These are phyloP conservation scores for Coryphaenoides rupestris DNA, from an alignment of 2,113 vertebrate species.

Conservation along the genomic window DNA sequence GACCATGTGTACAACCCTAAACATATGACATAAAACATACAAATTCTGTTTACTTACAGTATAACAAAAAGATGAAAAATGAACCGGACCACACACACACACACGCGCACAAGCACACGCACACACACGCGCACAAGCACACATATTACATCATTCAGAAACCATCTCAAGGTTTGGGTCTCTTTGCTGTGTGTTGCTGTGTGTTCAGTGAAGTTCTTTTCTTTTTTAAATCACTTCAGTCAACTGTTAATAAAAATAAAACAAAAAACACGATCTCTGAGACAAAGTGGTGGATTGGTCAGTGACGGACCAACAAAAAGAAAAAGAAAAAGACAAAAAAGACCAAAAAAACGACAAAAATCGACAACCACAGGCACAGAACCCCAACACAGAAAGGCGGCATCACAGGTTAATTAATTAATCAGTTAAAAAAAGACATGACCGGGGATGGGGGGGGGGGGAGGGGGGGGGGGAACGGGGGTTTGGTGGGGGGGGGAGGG, in stretches of 20 bases:
- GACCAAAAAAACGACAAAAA: slow-evolving; percentile 24
- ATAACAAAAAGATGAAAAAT: slow-evolving; percentile 41
- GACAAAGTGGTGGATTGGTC: not conserved
- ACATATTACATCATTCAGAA: slow-evolving; percentile 24
- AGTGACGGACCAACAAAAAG: not conserved
- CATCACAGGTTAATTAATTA: slow-evolving; percentile 54
- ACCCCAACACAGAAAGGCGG: slow-evolving; percentile 56
- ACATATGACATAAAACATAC: slow-evolving; percentile 19
- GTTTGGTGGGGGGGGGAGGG: not conserved
- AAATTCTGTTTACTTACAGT: slow-evolving; percentile 36
- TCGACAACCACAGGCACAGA: slow-evolving; percentile 60
- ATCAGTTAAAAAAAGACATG: slow-evolving; percentile 38
- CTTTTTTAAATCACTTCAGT: slow-evolving; percentile 16
- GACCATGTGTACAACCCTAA: slow-evolving; percentile 28
- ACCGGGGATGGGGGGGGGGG: slow-evolving; percentile 51
- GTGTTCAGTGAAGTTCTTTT: too few relatives aligned
- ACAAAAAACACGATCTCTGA: slow-evolving; percentile 43
- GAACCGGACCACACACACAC: slow-evolving; percentile 28
- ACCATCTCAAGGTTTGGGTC: slow-evolving; percentile 17
- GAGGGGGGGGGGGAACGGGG: slow-evolving; percentile 30
- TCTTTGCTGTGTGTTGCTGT: not conserved
- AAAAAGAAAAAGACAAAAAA: slow-evolving; percentile 1
- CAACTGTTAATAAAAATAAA: slow-evolving; percentile 14
- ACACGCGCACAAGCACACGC: slow-evolving; percentile 22
- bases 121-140: slow-evolving; percentile 17